Evolutionary conservation across 2,113 vertebrate species (phyloP).

Genomic region (Craseonycteris thonglongyai): DNA sequence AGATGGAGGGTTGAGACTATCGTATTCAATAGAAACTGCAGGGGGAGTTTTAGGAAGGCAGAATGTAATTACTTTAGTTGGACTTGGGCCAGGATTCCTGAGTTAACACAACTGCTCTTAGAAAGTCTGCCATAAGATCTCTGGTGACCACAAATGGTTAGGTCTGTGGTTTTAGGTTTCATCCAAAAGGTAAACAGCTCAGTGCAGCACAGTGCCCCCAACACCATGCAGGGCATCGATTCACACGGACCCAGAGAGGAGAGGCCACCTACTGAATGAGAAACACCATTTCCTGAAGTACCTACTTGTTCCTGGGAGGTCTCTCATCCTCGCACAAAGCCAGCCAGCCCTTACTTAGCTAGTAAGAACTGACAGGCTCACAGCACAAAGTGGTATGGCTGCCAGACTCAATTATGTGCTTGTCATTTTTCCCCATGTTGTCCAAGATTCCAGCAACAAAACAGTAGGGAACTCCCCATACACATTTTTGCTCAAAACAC

Average conservation of each 20-base stretch:
- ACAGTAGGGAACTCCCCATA: constrained; percentile 80
- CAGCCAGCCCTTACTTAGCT: constrained; percentile 49
- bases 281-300: constrained; percentile 68
- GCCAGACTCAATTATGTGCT: constrained; percentile 70
- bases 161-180: constrained; percentile 74
- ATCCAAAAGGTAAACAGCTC: constrained; percentile 70
- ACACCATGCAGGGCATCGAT: constrained; percentile 56
- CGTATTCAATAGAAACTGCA: constrained; percentile 61
- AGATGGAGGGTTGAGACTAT: constrained; percentile 38
- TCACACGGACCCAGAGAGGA: constrained; percentile 57
- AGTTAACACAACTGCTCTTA: constrained; percentile 73
- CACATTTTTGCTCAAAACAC: constrained; percentile 72
- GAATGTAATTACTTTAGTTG: constrained; percentile 75
- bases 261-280: constrained; percentile 72
- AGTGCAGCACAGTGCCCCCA: constrained; percentile 46
- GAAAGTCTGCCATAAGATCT: constrained; percentile 71
- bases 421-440: constrained; percentile 74
- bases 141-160: constrained; percentile 74
- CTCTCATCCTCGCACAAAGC: constrained; percentile 58
- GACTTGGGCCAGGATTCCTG: constrained; percentile 64
- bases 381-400: constrained; percentile 52
- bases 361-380: constrained; percentile 55
- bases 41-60: constrained; percentile 63
- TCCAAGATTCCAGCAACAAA: constrained; percentile 77
- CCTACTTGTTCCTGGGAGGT: constrained; percentile 74